Evolutionary conservation across 2,888 invertebrate species (phyloP).

Genomic region (Altica lythri): DNA sequence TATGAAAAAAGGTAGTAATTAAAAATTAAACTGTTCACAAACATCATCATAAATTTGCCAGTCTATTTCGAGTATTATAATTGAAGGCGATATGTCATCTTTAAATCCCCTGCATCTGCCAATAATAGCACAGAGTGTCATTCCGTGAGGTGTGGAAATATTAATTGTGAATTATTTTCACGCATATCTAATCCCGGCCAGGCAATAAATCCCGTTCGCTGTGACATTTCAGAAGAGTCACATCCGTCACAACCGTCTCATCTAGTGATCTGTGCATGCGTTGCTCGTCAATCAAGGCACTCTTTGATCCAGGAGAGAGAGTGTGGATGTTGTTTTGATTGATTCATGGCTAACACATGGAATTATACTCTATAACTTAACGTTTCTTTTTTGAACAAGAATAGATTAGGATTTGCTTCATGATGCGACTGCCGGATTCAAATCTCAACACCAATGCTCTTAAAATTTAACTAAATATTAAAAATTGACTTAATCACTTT

Average conservation of each 20-base stretch:
- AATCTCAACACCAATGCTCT: too few relatives aligned
- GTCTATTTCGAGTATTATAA: slow-evolving; percentile 33
- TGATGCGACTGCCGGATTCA: too few relatives aligned
- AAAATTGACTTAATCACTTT: too few relatives aligned
- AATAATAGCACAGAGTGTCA: slow-evolving; percentile 34
- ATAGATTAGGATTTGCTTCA: slow-evolving; percentile 24
- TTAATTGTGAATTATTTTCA: slow-evolving; percentile 47
- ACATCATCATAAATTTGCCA: slow-evolving; percentile 11
- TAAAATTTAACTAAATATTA: too few relatives aligned
- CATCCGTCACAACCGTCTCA: slow-evolving; percentile 39
- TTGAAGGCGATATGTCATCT: slow-evolving; percentile 30
- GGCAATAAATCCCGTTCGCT: slow-evolving; percentile 41
- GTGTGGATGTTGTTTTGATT: slow-evolving; percentile 50
- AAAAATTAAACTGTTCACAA: slow-evolving; percentile 12
- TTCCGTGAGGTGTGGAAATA: slow-evolving; percentile 39
- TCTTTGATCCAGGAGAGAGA: slow-evolving; percentile 51
- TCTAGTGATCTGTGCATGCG: slow-evolving; percentile 43
- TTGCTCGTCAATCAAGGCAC: slow-evolving; percentile 51
- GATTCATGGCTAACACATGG: slow-evolving; percentile 57
- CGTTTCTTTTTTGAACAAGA: slow-evolving; percentile 34
- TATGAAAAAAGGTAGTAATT: background rate
- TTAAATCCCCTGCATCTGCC: slow-evolving; percentile 31
- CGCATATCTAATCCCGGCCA: slow-evolving; percentile 44
- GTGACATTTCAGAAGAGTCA: slow-evolving; percentile 38
- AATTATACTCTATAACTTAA: slow-evolving; percentile 8